Conservation (phyloP, 2,888 invertebrate genomes). For the Dioctria rufipes region DNA sequence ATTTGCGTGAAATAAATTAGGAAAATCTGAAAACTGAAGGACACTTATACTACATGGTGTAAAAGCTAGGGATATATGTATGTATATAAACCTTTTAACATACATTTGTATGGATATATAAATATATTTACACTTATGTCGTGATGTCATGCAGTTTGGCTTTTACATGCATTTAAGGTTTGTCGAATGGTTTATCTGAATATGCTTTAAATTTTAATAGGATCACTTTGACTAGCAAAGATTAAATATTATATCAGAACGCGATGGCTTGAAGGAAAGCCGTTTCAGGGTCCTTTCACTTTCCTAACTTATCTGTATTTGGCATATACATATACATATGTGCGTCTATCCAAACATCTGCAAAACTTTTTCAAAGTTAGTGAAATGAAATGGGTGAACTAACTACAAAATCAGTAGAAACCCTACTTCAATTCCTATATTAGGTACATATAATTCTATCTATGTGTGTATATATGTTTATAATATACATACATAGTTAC, state of each 20-base stretch:
- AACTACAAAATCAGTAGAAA: slow-evolving; percentile 8
- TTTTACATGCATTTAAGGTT: slow-evolving; percentile 1
- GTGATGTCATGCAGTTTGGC: not conserved
- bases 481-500: slow-evolving; percentile 29
- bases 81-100: too few relatives aligned
- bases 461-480: not conserved
- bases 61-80: too few relatives aligned
- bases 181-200: slow-evolving; percentile 35
- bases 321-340: not conserved
- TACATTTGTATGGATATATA: too few relatives aligned
- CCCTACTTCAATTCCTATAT: too few relatives aligned
- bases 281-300: not conserved
- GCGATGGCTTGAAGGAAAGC: not conserved
- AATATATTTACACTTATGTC: too few relatives aligned
- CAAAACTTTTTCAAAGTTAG: slow-evolving; percentile 18
- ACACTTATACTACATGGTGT: too few relatives aligned
- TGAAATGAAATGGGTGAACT: slow-evolving; percentile 3
- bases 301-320: not conserved
- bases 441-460: not conserved
- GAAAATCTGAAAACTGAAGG: too few relatives aligned
- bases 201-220: slow-evolving; percentile 45
- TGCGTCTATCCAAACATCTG: slow-evolving; percentile 16
- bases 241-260: slow-evolving; percentile 36
- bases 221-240: slow-evolving; percentile 26
- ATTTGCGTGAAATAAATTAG: too few relatives aligned